These are phyloP conservation scores for Chrysogorgia sp. DNA, from an alignment of 92 coral and sea anemone species.

Conservation along the genomic window DNA sequence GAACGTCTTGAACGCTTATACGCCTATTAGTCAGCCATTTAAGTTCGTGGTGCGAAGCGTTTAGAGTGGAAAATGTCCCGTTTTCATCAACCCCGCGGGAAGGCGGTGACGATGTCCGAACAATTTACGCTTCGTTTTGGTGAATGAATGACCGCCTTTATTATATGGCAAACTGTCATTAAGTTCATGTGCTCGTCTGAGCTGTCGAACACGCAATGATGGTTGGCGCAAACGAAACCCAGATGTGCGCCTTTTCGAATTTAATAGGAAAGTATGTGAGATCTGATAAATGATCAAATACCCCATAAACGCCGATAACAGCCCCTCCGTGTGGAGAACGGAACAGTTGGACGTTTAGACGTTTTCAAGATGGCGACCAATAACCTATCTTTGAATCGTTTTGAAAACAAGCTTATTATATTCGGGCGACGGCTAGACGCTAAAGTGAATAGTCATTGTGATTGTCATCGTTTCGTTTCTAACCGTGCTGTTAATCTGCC, in stretches of 20 bases:
- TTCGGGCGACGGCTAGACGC: no score
- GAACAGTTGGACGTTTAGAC: background rate
- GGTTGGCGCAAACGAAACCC: constrained; percentile 15
- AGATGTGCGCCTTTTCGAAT: constrained; percentile 12
- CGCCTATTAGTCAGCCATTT: constrained; percentile 19
- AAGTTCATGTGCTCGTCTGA: background rate
- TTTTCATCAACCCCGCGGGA: constrained; percentile 36
- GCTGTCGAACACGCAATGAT: background rate
- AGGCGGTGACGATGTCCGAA: background rate
- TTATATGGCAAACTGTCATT: constrained; percentile 19
- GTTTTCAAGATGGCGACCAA: background rate
- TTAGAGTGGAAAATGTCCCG: constrained; percentile 21
- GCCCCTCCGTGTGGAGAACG: no score
- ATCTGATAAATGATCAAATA: constrained; percentile 10
- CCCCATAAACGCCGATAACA: constrained; percentile 40
- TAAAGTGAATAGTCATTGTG: no score
- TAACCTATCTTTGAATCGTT: constrained; percentile 2
- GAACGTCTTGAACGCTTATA: constrained; percentile 21
- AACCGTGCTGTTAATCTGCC: no score
- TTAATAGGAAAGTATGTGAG: background rate
- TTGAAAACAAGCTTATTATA: background rate
- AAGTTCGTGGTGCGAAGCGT: constrained; percentile 34
- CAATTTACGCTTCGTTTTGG: background rate
- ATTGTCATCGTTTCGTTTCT: no score
- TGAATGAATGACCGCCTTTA: constrained; percentile 2